Evolutionary conservation across 1,140 invertebrate species (phyloP), one percentile per base, ranked within the genome.

Genomic region (Nymphalis io): DNA sequence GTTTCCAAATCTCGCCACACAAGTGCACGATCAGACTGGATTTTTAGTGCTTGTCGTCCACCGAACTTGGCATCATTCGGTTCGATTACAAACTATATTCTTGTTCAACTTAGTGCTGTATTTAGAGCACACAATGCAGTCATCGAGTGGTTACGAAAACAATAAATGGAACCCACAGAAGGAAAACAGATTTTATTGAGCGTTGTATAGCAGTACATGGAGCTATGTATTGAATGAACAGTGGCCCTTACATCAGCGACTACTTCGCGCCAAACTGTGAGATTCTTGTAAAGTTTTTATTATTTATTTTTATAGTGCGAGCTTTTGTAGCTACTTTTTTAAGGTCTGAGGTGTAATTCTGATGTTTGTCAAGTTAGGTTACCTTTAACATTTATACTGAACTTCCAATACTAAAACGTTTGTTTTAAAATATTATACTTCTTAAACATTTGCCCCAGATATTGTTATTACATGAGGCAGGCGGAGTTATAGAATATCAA

Each of bases 221-320:
- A 12, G 46, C 27, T 65, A 57, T 39, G 11, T 55, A 57, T n/a
- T 3, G 42, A 55, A 33, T 57, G 62, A 57, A 27, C 15, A 33
- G 27, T 4, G 16, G 33, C 21, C 33, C 62, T 62, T 38, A 20
- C 20, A 40, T 46, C 68, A 40, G 60, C 18, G 60, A 64, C 68
- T 71, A 65, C 57, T 75, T 75, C 73, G 70, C 73, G 70, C 61
- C 73, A 64, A 68, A 72, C 73, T 68, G 73, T 59, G 73, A 75
- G 66, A 75, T 75, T 75, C 73, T 72, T 75, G 44, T 63, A 20
- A 63, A 44, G 57, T 48, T 69, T 72, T 61, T 70, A 58, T 63
- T 71, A 64, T 74, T 75, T 68, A 72, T 75, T 72, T 74, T 72
- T 72, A 72, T 75, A 72, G 65, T 38, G 15, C 53, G 61, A 70